Conservation (phyloP, 2,113 vertebrate genomes). For the Cyanistes caeruleus region DNA sequence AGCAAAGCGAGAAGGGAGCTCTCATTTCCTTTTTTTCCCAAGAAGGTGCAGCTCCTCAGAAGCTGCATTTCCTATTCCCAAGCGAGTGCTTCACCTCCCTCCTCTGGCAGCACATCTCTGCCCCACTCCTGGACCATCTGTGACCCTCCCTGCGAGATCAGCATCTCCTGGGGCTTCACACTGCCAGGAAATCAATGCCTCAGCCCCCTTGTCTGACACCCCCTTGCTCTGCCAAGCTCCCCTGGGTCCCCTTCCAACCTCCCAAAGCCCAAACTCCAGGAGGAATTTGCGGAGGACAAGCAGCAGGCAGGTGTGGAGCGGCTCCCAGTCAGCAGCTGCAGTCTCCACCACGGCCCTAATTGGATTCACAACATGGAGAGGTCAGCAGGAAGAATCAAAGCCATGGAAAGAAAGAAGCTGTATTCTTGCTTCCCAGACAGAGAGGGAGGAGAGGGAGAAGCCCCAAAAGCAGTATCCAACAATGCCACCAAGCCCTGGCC, state of each 20-base stretch:
- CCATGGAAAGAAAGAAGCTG: slow-evolving; percentile 32
- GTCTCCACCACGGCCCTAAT: slow-evolving; percentile 45
- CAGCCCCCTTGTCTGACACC: accelerated
- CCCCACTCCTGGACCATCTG: not conserved
- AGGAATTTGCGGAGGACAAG: not conserved
- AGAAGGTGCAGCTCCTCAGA: not conserved
- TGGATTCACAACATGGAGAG: slow-evolving; percentile 71
- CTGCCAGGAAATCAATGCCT: not conserved
- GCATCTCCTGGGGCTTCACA: not conserved
- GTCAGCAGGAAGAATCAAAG: slow-evolving; percentile 74
- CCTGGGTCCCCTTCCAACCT: not conserved
- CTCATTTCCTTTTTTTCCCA: not conserved
- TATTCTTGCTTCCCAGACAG: slow-evolving; percentile 71
- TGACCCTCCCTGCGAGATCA: not conserved
- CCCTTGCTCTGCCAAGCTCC: not conserved
- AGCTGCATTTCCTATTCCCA: not conserved
- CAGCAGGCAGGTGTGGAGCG: slow-evolving; percentile 22
- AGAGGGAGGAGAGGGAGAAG: slow-evolving; percentile 49
- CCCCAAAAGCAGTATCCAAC: slow-evolving; percentile 31
- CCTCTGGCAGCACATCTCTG: not conserved
- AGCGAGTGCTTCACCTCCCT: not conserved
- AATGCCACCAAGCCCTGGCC: not conserved
- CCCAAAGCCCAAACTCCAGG: slow-evolving; percentile 5
- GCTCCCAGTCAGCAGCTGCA: slow-evolving; percentile 44
- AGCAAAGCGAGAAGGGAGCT: not conserved